Evolutionary conservation across 2,888 invertebrate species (phyloP), one percentile per base, ranked within the genome.

Genomic region (Drosophila merina): DNA sequence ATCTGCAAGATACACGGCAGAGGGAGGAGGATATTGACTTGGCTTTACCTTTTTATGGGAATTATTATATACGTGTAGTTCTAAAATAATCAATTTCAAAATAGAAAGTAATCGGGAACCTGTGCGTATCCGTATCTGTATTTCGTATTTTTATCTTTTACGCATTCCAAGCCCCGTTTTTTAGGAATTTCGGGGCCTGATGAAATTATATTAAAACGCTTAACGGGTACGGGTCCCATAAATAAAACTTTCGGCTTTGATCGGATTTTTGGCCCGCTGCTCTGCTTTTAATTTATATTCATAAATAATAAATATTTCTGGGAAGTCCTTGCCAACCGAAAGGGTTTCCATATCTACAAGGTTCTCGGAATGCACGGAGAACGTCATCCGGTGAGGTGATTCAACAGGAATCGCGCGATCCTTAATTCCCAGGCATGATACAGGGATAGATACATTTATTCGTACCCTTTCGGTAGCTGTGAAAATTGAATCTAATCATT

Each of bases 401-500:
- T 70, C 42, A 69, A 49, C 9, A 14, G 33, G 9, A 50, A 7
- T 31, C 31, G 14, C 31, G 14, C 49, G 8, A 42, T 20, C 42
- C 42, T 8, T 4, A 25, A 54, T 58, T 8, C 9, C 47, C 51
- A 33, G 44, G 68, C 67, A 80, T 77, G 70, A 74, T 77, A 83
- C 77, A 80, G 0, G 0, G n/a, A n/a, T 36, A 72, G 75, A 75
- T 79, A 83, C 80, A 28, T 5, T 28, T 28, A 4, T 6, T 28
- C 14, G 6, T 28, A 28, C 28, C 69, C 72, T 64, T 48, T 64
- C 31, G 54, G 57, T 52, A 68, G 69, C 48, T 67, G 47, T 58
- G 56, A 76, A 36, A 76, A 85, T 79, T 85, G 82, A 83, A 86
- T 83, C 86, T 81, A 81, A 81, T 81, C 84, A 81, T 86, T 70